phyloP scores from a whole-genome alignment of 2,888 invertebrate genomes.

The Glomeris marginata region DNA sequence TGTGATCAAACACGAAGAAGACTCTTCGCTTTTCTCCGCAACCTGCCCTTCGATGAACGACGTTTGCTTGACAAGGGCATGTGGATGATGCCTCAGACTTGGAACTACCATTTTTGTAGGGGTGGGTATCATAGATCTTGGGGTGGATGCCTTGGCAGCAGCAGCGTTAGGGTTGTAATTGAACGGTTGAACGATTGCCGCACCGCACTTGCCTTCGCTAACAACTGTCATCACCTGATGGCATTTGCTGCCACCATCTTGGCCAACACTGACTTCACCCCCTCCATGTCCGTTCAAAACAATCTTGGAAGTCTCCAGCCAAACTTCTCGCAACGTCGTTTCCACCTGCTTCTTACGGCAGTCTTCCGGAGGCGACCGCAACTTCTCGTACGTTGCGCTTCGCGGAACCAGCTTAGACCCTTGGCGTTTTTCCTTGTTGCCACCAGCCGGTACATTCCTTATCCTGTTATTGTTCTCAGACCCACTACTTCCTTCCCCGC shows the following conservation, averaged over 20 bases:
- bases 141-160: not conserved
- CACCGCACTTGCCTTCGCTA: slow-evolving; percentile 17
- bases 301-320: not conserved
- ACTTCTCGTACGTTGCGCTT: slow-evolving; percentile 31
- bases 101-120: slow-evolving; percentile 5
- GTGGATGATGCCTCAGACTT: slow-evolving; percentile 1
- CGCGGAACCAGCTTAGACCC: slow-evolving; percentile 16
- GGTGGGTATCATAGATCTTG: slow-evolving; percentile 13
- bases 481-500: not conserved
- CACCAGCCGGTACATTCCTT: not conserved
- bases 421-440: slow-evolving; percentile 9
- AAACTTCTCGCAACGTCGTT: not conserved
- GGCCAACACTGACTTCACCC: not conserved
- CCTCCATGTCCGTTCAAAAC: not conserved
- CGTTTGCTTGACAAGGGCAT: too few species aligned
- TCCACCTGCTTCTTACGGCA: not conserved
- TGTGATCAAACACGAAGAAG: too few species aligned
- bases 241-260: slow-evolving; percentile 1
- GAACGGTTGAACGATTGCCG: slow-evolving; percentile 36
- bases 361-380: slow-evolving; percentile 14
- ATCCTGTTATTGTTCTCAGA: not conserved
- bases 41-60: too few species aligned
- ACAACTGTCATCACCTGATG: too few species aligned
- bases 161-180: slow-evolving; percentile 31
- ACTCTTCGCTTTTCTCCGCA: too few species aligned